These are phyloP conservation scores for Cataglyphis hispanica DNA, from an alignment of 1,140 invertebrate species.

Conservation along the genomic window DNA sequence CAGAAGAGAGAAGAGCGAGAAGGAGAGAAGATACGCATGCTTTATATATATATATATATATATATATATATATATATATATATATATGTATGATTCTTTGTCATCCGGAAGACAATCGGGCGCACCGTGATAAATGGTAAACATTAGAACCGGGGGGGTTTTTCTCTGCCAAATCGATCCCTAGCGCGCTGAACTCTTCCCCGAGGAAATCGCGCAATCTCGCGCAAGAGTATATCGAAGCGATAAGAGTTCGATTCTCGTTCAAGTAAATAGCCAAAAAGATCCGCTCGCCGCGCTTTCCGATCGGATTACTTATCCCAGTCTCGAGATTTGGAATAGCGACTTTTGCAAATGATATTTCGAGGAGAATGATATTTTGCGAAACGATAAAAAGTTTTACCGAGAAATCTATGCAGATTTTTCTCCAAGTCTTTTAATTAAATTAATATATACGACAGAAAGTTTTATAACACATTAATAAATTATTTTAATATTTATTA, in stretches of 20 bases:
- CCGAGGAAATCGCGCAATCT: constrained; percentile 53
- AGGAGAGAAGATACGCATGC: constrained; percentile 3
- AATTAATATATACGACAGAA: neutral
- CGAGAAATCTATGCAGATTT: neutral
- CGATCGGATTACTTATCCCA: constrained; percentile 31
- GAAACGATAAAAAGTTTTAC: neutral
- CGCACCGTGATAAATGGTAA: constrained; percentile 68
- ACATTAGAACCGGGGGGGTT: constrained; percentile 52
- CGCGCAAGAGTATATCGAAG: constrained; percentile 10
- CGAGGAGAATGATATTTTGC: too few species aligned
- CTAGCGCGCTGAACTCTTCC: constrained; percentile 38
- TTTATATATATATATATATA: too few species aligned
- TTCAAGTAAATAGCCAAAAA: constrained; percentile 46
- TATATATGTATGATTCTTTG: constrained; percentile 65
- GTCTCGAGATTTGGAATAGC: constrained; percentile 2
- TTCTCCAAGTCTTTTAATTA: constrained; percentile 1
- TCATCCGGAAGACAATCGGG: constrained; percentile 71
- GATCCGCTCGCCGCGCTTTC: neutral
- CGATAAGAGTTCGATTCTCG: constrained; percentile 32
- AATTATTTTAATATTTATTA: too few species aligned
- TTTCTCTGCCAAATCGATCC: neutral
- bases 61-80: too few species aligned
- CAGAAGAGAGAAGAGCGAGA: neutral
- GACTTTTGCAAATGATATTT: constrained; percentile 21
- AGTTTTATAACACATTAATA: too few species aligned